Evolutionary conservation across 1,140 invertebrate species (phyloP).

Genomic region (Euwallacea similis): DNA sequence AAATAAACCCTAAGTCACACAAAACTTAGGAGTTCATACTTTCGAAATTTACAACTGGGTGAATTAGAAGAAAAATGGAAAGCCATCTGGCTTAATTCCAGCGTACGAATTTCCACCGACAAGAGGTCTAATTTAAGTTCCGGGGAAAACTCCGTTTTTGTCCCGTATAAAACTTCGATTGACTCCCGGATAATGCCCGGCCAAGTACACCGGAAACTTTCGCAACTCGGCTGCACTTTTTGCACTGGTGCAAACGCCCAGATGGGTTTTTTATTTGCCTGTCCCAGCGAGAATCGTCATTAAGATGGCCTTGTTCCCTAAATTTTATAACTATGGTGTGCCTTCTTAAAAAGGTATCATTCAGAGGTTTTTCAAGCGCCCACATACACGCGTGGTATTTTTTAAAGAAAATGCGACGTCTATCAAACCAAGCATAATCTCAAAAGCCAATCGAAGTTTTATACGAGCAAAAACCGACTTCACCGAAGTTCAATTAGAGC

Average conservation of each 20-base stretch:
- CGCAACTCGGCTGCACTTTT: slow-evolving; percentile 24
- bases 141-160: slow-evolving; percentile 24
- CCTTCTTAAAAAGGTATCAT: too few species aligned
- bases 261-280: slow-evolving; percentile 18
- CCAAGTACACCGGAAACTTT: slow-evolving; percentile 21
- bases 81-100: slow-evolving; percentile 33
- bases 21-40: too few species aligned
- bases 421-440: slow-evolving; percentile 20
- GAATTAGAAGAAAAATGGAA: slow-evolving; percentile 29
- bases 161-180: slow-evolving; percentile 32
- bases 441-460: slow-evolving; percentile 26
- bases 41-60: too few species aligned
- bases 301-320: neutral
- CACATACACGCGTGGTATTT: neutral
- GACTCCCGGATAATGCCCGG: slow-evolving; percentile 14
- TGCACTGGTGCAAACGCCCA: slow-evolving; percentile 10
- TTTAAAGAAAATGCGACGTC: neutral
- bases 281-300: neutral
- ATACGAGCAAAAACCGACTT: slow-evolving; percentile 27
- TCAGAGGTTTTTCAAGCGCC: too few species aligned
- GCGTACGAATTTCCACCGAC: slow-evolving; percentile 16
- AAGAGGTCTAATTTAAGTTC: slow-evolving; percentile 30
- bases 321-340: neutral
- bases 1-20: too few species aligned
- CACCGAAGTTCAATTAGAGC: slow-evolving; percentile 21